Evolutionary conservation across 2,888 invertebrate genomes (phyloP), one percentile per base, ranked within the genome.

Genomic region (Dastarcus helophoroides): DNA sequence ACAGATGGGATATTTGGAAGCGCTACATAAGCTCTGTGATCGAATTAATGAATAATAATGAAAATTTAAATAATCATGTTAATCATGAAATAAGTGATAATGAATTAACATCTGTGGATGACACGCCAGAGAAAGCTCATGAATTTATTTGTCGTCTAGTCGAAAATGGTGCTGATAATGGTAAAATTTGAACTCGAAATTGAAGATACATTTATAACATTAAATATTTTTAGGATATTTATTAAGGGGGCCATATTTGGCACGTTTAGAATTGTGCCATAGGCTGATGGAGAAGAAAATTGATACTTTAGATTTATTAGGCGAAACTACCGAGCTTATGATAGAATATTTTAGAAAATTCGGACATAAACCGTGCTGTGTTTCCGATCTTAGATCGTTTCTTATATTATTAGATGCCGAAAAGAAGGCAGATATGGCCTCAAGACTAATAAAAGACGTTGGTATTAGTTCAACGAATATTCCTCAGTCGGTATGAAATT

Each of bases 321-420:
- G 79, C 1, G 74, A 78, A 47, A 69, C 73, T 9, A 63, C 73
- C 8, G 75, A 79, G 13, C 58, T 83, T 16, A 73, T 90, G 53
- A 65, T 79, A 37, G 76, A 81, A 45, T 94, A 90, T 63, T 82
- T 85, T 44, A 54, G 66, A 23, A 69, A 73, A 42, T 94, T 93
- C 61, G 90, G 90, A 2, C 76, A 82, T 47, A 89, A 89, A 52
- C 76, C 81, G 0, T 89, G 89, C 58, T 85, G 85, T 36, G 83
- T 86, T 36, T 73, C 77, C 5, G 94, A 95, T 56, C 65, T 94
- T 28, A 73, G 76, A 37, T 65, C 77, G 3, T 91, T 84, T 58
- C 56, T 90, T 26, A 63, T 71, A 23, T 67, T 83, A 44, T 64
- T 89, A 39, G 71, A 81, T 4, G 64, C 69, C 21, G 67, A 71